Evolutionary conservation across 2,888 invertebrate species (phyloP).

Genomic region (Eristalinus sepulchralis): DNA sequence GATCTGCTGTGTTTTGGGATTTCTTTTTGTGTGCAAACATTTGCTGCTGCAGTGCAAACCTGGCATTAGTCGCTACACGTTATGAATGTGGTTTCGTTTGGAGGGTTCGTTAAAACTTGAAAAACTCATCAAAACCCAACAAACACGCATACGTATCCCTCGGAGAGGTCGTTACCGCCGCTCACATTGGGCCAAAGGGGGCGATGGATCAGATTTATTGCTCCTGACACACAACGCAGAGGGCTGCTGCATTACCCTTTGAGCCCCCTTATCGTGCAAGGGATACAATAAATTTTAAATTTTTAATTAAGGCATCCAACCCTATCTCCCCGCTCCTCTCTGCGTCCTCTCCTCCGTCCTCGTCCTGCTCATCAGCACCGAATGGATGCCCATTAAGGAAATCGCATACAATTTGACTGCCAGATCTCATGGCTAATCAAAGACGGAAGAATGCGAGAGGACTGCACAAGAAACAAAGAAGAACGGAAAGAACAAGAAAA

Average conservation of each 20-base stretch:
- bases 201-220: neutral
- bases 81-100: neutral
- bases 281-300: conserved; percentile 57
- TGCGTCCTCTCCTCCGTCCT: neutral
- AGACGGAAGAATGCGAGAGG: conserved; percentile 13
- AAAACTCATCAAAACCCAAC: neutral
- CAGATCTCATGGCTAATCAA: conserved; percentile 23
- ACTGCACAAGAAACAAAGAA: conserved; percentile 8
- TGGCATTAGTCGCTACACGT: neutral
- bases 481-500: conserved; percentile 8
- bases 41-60: neutral
- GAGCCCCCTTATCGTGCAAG: conserved; percentile 9
- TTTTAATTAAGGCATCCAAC: conserved; percentile 56
- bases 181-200: neutral
- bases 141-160: neutral
- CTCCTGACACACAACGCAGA: neutral
- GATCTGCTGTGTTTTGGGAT: neutral
- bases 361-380: neutral
- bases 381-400: conserved; percentile 17
- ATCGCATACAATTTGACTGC: conserved; percentile 50
- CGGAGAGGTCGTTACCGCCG: neutral
- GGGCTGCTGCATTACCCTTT: neutral
- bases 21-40: neutral
- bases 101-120: neutral
- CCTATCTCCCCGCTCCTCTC: conserved; percentile 1